Percentiles rank a stretch among this genome's conserved stretches.
Conservation (phyloP, 1,140 invertebrate species). For the Ooceraea biroi region DNA sequence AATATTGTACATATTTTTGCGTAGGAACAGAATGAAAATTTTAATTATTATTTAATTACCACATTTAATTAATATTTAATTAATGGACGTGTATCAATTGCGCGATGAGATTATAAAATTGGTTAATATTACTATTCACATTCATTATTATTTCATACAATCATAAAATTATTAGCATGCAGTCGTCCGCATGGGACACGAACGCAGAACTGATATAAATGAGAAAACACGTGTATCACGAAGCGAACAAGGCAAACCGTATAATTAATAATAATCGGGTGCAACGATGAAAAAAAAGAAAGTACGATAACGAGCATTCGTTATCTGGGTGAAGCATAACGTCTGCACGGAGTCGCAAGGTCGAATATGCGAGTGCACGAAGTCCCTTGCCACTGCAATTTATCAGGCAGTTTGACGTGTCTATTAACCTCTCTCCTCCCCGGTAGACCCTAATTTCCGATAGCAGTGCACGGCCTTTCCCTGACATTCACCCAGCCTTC, state of each 20-base stretch:
- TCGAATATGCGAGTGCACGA: constrained; percentile 38
- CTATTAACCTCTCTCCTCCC: constrained; percentile 66
- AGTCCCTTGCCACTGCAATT: constrained; percentile 54
- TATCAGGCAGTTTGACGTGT: constrained; percentile 72
- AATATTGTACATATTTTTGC: not conserved
- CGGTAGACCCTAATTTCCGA: constrained; percentile 69
- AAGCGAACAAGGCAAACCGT: not conserved
- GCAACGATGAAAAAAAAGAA: not conserved
- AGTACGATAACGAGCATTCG: constrained; percentile 1
- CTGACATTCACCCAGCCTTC: constrained; percentile 50
- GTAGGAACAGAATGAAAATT: not conserved
- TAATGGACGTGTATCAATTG: too few relatives aligned
- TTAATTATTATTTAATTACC: constrained; percentile 20
- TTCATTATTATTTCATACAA: too few relatives aligned
- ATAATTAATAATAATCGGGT: constrained; percentile 30
- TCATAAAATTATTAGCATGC: constrained; percentile 16
- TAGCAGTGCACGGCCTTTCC: constrained; percentile 52
- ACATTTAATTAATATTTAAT: too few relatives aligned
- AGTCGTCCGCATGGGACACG: too few relatives aligned
- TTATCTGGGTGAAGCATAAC: constrained; percentile 23
- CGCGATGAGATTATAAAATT: constrained; percentile 1
- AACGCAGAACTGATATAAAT: constrained; percentile 1
- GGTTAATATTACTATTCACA: too few relatives aligned
- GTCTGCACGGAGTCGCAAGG: not conserved
- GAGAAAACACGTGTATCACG: not conserved